These are phyloP conservation scores for Chrysolina oricalcia DNA, from an alignment of 2,888 invertebrate genomes.

Conservation along the genomic window DNA sequence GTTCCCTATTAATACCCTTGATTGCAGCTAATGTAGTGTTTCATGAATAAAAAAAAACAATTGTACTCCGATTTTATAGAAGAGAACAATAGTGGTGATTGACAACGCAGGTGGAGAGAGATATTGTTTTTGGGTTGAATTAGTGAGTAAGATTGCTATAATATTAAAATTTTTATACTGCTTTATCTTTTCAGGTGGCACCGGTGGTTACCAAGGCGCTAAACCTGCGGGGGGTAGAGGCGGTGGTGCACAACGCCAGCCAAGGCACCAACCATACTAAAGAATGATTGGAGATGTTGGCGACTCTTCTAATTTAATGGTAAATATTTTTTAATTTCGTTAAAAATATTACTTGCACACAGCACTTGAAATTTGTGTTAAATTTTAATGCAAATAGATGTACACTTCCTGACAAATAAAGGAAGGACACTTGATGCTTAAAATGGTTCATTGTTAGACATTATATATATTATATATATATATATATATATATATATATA, in stretches of 20 bases:
- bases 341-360: no score
- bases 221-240: conserved; percentile 81
- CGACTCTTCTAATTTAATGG: conserved; percentile 8
- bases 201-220: conserved; percentile 77
- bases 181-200: conserved; percentile 66
- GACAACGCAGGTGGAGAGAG: conserved; percentile 64
- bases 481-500: no score
- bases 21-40: conserved; percentile 34
- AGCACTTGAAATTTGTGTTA: no score
- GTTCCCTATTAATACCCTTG: not conserved
- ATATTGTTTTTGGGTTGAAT: conserved; percentile 58
- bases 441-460: no score
- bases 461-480: no score
- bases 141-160: conserved; percentile 66
- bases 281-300: conserved; percentile 36
- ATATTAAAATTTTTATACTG: conserved; percentile 68
- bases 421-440: no score
- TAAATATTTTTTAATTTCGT: conserved; percentile 17
- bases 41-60: conserved; percentile 36
- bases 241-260: conserved; percentile 80
- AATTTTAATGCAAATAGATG: no score
- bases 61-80: conserved; percentile 39
- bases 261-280: conserved; percentile 89
- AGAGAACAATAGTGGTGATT: conserved; percentile 52
- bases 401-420: no score